Evolutionary conservation across 2,113 vertebrate genomes (phyloP).

Genomic region (Mus pahari): DNA sequence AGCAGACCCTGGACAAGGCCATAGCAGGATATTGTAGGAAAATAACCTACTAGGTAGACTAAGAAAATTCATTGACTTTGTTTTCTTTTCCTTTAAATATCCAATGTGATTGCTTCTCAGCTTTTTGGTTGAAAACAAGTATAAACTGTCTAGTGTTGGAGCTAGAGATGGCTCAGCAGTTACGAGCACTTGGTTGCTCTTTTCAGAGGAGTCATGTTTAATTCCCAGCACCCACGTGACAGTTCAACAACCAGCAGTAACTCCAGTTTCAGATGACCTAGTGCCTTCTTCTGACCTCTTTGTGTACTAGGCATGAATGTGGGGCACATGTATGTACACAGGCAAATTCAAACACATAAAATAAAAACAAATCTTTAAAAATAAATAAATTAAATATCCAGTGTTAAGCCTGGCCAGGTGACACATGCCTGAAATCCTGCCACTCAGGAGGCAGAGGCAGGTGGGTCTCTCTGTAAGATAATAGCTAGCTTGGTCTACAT

Average conservation of each 20-base stretch:
- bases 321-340: background rate
- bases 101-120: background rate
- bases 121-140: background rate
- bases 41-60: constrained; percentile 35
- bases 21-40: background rate
- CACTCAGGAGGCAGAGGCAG: background rate
- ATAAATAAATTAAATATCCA: constrained; percentile 2
- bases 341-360: background rate
- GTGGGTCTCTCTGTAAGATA: background rate
- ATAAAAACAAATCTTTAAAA: background rate
- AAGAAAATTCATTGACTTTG: constrained; percentile 24
- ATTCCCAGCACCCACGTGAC: background rate
- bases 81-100: constrained; percentile 55
- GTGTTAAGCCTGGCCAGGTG: background rate
- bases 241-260: background rate
- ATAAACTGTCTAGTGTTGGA: background rate
- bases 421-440: background rate
- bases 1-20: background rate
- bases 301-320: background rate
- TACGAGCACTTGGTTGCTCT: background rate
- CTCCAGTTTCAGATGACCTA: background rate
- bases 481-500: background rate
- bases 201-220: background rate
- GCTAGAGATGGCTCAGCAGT: background rate
- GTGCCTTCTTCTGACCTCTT: background rate